Evolutionary conservation across 1,140 invertebrate species (phyloP), one percentile per base, ranked within the genome.

Genomic region (Drosophila sulfurigaster): DNA sequence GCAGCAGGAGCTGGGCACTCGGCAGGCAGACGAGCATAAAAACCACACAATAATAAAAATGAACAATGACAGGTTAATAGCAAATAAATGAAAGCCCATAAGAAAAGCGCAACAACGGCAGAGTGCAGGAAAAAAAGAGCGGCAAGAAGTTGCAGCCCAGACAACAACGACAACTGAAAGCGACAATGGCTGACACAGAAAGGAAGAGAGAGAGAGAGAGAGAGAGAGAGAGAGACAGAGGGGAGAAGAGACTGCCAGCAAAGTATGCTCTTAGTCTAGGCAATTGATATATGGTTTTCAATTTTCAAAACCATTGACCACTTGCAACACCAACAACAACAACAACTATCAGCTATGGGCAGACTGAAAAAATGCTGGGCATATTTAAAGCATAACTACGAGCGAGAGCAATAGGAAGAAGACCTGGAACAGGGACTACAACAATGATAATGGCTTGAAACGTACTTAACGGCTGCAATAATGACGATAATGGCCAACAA

Each of bases 21-120:
- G 54, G 43, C n/a, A 30, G 45, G 57, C 69, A 81, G 81, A 80
- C 63, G 52, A 71, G 76, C 83, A 76, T 78, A 85, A 85, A 85
- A 87, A 80, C 82, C 78, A 62, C 82, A 89, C 85, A 85, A 85
- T 83, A 90, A 91, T 91, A 91, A 91, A 91, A 91, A 91, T 91
- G 90, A 91, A 91, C 90, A 91, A 91, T 91, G 90, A 91, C 90
- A 91, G 90, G 90, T 91, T 91, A 91, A 91, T 91, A 91, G 90
- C 90, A 91, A 91, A 91, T 91, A 91, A 91, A 91, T 91, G 90
- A 91, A 91, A 91, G 82, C 82, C 86, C 89, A 91, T 89, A 91
- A 91, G 89, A 75, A 91, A 78, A 58, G 60, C 79, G 66, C 78
- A 74, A 49, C 69, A 76, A 68, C 32, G 62, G 8, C 65, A 57